Base-by-base conservation (phyloP, 2,888 invertebrate genomes). In the Ennomos fuscantarius region DNA sequence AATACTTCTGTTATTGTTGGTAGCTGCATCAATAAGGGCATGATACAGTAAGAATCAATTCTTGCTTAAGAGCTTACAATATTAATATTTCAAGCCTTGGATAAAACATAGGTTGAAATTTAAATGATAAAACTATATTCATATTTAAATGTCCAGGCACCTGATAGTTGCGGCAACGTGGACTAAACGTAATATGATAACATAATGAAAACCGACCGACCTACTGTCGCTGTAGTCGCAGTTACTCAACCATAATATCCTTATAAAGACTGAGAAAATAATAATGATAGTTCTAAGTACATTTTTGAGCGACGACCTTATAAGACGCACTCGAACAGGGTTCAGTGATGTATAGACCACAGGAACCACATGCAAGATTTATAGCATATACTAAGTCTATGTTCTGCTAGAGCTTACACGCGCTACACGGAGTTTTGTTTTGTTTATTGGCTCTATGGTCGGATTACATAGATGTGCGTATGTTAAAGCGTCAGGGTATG, bases 311-410 rank as follows among this genome's bases (percentile, higher is more conserved):
- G 66, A 39, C 60, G 60, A 65, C 73, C 74, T 65, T 72, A 72
- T 72, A 73, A 43, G 72, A 73, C 82, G 81, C 83, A 83, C 82
- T 74, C 76, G 41, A 45, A 42, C 13, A 2, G 13, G 69, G 24
- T 62, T 46, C 56, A 68, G 74, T 78, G 82, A 81, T 77, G 74
- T 72, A 78, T 78, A 72, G 73, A 72, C 45, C 55, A 62, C 66
- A 70, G 65, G 62, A 68, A 66, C 73, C 76, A 76, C 76, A 70
- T 67, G 63, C 65, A 64, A 79, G 82, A 87, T 86, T 85, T 84
- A 86, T 84, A 60, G 70, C 68, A 61, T 55, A 62, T 70, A 66
- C 63, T 55, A 55, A 45, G 58, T 44, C 50, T 72, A 65, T 81
- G 82, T 82, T 78, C 69, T 60, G 72, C 68, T 72, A 62, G 76